Evolutionary conservation across 2,888 invertebrate genomes (phyloP), one percentile per base, ranked within the genome.

Genomic region (Dendrolimus pini): DNA sequence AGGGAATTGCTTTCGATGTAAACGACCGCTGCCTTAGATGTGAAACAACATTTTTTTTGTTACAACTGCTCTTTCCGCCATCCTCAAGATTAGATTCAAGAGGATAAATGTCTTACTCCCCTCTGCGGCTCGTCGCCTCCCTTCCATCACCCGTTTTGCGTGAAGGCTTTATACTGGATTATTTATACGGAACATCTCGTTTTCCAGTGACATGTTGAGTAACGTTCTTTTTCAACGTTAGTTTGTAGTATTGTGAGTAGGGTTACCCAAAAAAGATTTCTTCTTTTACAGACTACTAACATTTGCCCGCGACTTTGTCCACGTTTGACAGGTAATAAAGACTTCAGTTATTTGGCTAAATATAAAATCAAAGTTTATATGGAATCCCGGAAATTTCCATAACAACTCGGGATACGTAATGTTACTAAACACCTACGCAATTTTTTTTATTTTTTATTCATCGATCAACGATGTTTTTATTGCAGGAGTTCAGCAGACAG

Each of bases 41-140:
- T 30, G 30, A 30, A 30, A 30, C 30, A 30, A 30, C 30, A 30
- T 30, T 30, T 30, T 18, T 74, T 42, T 78, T 82, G 78, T 80
- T 79, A 71, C 81, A 83, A 82, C 80, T 83, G 83, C 82, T 86
- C 82, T 81, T 84, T 85, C 84, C 80, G 76, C 83, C 80, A 87
- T 85, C 83, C 85, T 71, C 84, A 83, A 89, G 86, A 89, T 88
- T 88, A 88, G 83, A 89, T 87, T 85, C 85, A 78, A 82, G 82
- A 74, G 83, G 81, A 89, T 89, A 89, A 87, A 89, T 89, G 86
- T 85, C 75, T 78, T 76, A 73, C 77, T 76, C 79, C 81, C 76
- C 78, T 30, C 30, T 30, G 30, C 30, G 30, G 30, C 30, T 30
- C 30, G 30, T 30, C 30, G 30, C 30, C 30, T 78, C 79, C 74